These are phyloP conservation scores for Rhabdophis nuchalis DNA, from an alignment of 2,797 vertebrate species.

Conservation along the genomic window DNA sequence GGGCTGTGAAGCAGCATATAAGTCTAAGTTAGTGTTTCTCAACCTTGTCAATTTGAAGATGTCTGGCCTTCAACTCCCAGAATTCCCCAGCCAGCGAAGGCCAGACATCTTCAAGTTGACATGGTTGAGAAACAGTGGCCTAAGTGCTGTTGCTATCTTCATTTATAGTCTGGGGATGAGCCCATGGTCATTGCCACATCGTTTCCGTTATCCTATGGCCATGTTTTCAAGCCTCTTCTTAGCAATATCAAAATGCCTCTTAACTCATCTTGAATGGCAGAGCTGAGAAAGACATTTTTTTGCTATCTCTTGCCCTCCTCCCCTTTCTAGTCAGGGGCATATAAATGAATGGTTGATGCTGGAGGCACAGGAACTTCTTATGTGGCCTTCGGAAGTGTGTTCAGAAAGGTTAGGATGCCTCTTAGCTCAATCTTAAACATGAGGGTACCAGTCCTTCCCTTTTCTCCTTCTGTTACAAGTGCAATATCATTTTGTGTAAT, in stretches of 20 bases:
- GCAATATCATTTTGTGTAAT: neutral
- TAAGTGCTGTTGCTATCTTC: neutral
- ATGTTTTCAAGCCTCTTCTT: neutral
- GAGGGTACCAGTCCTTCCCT: neutral
- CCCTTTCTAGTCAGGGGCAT: neutral
- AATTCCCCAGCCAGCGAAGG: no score
- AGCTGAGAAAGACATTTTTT: neutral
- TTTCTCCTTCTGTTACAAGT: neutral
- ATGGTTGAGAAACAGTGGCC: no score
- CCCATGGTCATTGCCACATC: neutral
- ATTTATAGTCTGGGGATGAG: no score
- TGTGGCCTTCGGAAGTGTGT: neutral
- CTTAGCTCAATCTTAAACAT: neutral
- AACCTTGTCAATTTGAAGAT: no score
- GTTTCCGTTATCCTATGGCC: neutral
- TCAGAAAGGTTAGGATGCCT: neutral
- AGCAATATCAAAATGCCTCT: neutral
- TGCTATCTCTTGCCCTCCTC: neutral
- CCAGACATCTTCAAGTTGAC: no score
- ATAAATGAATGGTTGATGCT: neutral
- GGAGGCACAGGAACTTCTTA: neutral
- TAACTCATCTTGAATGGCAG: neutral
- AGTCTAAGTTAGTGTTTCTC: no score
- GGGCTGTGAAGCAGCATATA: no score
- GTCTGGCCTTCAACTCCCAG: no score